Percentiles rank a stretch among this genome's conserved stretches.
Conservation (phyloP, 2,888 invertebrate genomes). For the Helleia helle region DNA sequence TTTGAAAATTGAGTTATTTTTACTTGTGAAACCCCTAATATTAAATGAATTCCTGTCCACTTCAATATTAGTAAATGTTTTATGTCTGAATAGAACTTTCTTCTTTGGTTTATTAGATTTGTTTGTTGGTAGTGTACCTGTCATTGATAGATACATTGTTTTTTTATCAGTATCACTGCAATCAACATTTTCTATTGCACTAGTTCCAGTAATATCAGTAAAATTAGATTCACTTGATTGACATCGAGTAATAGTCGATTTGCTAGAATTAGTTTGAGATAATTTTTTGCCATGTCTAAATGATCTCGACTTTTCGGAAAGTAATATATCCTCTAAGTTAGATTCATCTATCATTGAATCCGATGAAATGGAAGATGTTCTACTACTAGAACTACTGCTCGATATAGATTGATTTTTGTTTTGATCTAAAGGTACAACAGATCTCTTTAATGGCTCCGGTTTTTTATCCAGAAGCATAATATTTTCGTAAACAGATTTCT, state of each 20-base stretch:
- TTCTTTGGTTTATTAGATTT: slow-evolving; percentile 40
- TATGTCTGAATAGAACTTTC: slow-evolving; percentile 60
- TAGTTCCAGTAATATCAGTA: slow-evolving; percentile 51
- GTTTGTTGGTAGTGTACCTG: slow-evolving; percentile 56
- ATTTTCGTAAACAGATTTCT: slow-evolving; percentile 52
- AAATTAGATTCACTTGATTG: slow-evolving; percentile 49
- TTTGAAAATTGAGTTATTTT: slow-evolving; percentile 48
- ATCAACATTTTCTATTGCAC: slow-evolving; percentile 64
- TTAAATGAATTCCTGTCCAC: slow-evolving; percentile 50
- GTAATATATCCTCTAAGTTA: slow-evolving; percentile 61
- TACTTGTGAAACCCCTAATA: slow-evolving; percentile 41
- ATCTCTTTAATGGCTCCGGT: slow-evolving; percentile 46
- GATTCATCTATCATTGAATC: slow-evolving; percentile 62
- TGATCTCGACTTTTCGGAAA: slow-evolving; percentile 63
- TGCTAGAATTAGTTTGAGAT: slow-evolving; percentile 30
- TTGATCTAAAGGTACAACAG: slow-evolving; percentile 26
- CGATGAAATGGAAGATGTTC: slow-evolving; percentile 51
- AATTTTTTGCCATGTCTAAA: slow-evolving; percentile 43
- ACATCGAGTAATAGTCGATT: slow-evolving; percentile 39
- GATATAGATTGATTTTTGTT: slow-evolving; percentile 32
- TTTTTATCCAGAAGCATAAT: slow-evolving; percentile 34
- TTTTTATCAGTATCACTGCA: slow-evolving; percentile 46
- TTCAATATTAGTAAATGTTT: slow-evolving; percentile 65
- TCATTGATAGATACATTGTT: slow-evolving; percentile 50
- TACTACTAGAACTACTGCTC: slow-evolving; percentile 39